These are phyloP conservation scores for Leptopilina clavipes DNA, from an alignment of 1,140 invertebrate species.

Conservation along the genomic window DNA sequence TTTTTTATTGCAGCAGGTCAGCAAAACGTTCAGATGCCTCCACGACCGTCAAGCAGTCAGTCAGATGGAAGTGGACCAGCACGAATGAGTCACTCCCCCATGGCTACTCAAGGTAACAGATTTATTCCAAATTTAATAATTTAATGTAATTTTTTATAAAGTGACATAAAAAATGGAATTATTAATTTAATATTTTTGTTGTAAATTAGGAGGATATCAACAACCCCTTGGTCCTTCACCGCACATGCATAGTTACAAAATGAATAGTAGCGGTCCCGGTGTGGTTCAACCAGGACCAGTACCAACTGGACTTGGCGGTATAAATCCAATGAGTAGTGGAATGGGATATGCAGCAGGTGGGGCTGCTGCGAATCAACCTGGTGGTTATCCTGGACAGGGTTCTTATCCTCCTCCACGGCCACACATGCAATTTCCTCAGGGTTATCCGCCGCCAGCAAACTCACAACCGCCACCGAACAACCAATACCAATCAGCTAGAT, in stretches of 20 bases:
- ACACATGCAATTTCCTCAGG: constrained; percentile 71
- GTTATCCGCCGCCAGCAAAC: constrained; percentile 69
- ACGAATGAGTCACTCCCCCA: constrained; percentile 84
- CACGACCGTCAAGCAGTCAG: constrained; percentile 91
- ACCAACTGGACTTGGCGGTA: constrained; percentile 66
- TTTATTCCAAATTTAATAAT: neutral
- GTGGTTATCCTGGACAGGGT: constrained; percentile 71
- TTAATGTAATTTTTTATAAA: too few relatives aligned
- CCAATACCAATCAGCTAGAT: constrained; percentile 71
- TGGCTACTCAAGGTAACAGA: constrained; percentile 80
- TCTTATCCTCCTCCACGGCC: constrained; percentile 70
- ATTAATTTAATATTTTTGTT: constrained; percentile 8
- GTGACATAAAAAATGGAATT: neutral
- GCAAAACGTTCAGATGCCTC: constrained; percentile 93
- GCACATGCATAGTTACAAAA: constrained; percentile 78
- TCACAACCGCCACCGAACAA: constrained; percentile 71
- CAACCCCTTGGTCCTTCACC: constrained; percentile 79
- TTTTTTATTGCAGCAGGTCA: constrained; percentile 80
- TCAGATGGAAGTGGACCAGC: constrained; percentile 85
- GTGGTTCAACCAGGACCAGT: constrained; percentile 69
- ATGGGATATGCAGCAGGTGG: constrained; percentile 70
- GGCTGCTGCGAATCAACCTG: constrained; percentile 70
- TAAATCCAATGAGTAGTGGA: constrained; percentile 68
- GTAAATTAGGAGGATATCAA: constrained; percentile 73
- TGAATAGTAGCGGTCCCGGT: constrained; percentile 71